Percentiles rank a stretch among this genome's conserved stretches.
Conservation (phyloP, 2,113 vertebrate genomes). For the Ptilonorhynchus violaceus region DNA sequence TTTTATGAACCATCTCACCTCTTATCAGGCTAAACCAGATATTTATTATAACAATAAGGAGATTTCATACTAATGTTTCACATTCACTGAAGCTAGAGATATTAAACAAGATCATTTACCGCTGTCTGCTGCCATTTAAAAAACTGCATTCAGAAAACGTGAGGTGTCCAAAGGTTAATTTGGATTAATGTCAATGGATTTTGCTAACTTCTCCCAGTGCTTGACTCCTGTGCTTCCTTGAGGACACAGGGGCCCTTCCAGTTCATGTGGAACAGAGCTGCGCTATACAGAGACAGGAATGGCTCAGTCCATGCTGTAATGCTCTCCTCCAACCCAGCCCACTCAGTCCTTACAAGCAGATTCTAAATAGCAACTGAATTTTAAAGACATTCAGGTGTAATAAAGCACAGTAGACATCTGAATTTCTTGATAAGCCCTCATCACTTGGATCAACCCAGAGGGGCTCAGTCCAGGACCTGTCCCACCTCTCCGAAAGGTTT, state of each 20-base stretch:
- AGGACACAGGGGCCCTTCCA: not conserved
- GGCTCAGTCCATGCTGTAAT: too few relatives aligned
- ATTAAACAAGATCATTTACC: slow-evolving; percentile 63
- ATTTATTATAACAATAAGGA: slow-evolving; percentile 71
- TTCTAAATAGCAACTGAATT: not conserved
- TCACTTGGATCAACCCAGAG: fast-evolving
- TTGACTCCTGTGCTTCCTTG: not conserved
- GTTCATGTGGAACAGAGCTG: not conserved
- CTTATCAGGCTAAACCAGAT: slow-evolving; percentile 70
- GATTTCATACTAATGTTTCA: slow-evolving; percentile 58
- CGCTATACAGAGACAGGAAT: fast-evolving
- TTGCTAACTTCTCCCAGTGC: slow-evolving; percentile 19
- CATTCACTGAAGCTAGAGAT: slow-evolving; percentile 50
- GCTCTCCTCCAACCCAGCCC: not conserved
- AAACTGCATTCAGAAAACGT: slow-evolving; percentile 24
- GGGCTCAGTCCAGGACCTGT: not conserved
- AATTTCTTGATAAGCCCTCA: not conserved
- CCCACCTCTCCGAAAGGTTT: not conserved
- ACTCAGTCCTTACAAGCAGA: not conserved
- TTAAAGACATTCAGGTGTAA: not conserved
- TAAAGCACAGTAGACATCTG: not conserved
- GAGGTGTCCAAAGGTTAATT: slow-evolving; percentile 52
- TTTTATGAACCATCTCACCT: slow-evolving; percentile 68
- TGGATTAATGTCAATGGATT: slow-evolving; percentile 46
- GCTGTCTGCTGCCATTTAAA: slow-evolving; percentile 49